Evolutionary conservation across 2,113 vertebrate species (phyloP).

Genomic region (Asarcornis scutulata): DNA sequence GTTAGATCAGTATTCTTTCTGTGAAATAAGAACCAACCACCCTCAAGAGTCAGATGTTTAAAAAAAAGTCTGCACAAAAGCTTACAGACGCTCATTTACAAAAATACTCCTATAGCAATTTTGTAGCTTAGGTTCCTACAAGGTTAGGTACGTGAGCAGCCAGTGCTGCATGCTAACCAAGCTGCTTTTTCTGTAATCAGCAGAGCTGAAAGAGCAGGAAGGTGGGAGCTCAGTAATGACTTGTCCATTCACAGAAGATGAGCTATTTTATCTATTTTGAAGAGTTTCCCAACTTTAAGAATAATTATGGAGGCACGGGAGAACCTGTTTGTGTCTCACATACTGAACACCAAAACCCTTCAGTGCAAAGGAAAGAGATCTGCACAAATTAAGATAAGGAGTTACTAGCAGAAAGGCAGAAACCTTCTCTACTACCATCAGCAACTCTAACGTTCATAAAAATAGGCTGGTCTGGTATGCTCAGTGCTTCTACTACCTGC

Average conservation of each 20-base stretch:
- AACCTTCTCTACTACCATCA: neutral
- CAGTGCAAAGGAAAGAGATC: neutral
- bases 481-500: neutral
- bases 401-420: neutral
- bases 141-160: rapidly evolving
- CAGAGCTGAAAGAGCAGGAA: neutral
- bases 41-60: neutral
- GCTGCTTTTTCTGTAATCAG: neutral
- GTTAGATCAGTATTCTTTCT: neutral
- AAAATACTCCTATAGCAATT: neutral
- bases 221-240: neutral
- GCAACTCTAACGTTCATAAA: neutral
- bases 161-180: neutral
- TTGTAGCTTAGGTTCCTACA: neutral
- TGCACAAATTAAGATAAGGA: neutral
- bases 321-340: neutral
- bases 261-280: neutral
- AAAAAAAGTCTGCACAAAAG: neutral
- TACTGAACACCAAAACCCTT: neutral
- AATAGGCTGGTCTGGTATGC: neutral
- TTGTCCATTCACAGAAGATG: neutral
- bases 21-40: neutral
- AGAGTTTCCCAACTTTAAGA: neutral
- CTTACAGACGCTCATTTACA: neutral
- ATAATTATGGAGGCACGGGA: neutral